These are phyloP conservation scores for Amphiura filiformis DNA, from an alignment of 35 echinoderm and acorn worm species.

Conservation along the genomic window DNA sequence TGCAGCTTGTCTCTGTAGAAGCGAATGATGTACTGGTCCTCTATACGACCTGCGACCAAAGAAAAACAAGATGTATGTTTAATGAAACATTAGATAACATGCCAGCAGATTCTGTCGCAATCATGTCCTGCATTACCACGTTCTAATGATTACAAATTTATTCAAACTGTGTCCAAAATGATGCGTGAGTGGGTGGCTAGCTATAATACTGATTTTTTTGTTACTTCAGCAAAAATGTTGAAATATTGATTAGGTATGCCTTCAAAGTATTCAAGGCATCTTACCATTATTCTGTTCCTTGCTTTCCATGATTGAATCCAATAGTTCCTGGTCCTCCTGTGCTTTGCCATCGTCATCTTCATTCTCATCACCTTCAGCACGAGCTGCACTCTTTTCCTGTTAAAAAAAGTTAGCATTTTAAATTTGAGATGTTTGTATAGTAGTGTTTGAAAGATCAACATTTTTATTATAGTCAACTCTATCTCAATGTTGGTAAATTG, in stretches of 20 bases:
- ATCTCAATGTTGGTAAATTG: too few species aligned
- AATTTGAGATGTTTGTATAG: neutral
- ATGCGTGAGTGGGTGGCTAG: too few species aligned
- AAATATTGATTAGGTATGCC: too few species aligned
- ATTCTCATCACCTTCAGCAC: slow-evolving; percentile 94
- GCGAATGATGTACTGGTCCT: slow-evolving; percentile 94
- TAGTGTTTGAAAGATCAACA: too few species aligned
- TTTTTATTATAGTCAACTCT: too few species aligned
- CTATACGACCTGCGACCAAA: slow-evolving; percentile 81
- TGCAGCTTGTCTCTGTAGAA: slow-evolving; percentile 98
- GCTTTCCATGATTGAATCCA: slow-evolving; percentile 93
- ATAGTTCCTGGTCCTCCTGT: slow-evolving; percentile 93
- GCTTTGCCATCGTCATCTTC: slow-evolving; percentile 99
- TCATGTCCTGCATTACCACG: neutral
- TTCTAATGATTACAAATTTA: neutral
- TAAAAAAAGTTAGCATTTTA: too few species aligned
- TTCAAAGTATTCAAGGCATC: too few species aligned
- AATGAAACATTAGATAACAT: neutral
- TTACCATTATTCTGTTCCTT: slow-evolving; percentile 93
- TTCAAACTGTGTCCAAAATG: too few species aligned
- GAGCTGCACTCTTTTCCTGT: slow-evolving; percentile 94
- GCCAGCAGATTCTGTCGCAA: neutral
- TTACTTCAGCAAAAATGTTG: too few species aligned
- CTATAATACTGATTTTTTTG: too few species aligned
- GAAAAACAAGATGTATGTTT: neutral